Conservation (phyloP, 2,797 vertebrate species). For the Peromyscus aztecus region DNA sequence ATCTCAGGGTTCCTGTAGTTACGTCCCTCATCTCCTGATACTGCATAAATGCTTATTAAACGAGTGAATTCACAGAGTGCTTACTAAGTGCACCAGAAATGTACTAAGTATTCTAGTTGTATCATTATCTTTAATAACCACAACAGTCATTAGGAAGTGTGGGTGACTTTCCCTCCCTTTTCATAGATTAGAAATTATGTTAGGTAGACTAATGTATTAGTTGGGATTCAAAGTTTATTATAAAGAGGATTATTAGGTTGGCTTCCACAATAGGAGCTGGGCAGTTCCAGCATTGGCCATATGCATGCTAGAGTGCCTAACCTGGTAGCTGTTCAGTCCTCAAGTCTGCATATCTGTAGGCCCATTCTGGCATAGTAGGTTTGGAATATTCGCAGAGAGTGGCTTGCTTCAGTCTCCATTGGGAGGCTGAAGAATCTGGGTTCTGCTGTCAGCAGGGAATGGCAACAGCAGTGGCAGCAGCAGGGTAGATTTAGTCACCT, state of each 20-base stretch:
- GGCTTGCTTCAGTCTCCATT: neutral
- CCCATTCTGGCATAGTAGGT: neutral
- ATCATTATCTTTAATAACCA: slow-evolving; percentile 13
- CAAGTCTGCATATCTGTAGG: neutral
- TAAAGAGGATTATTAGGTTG: neutral
- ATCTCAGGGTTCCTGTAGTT: slow-evolving; percentile 43
- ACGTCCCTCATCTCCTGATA: slow-evolving; percentile 17
- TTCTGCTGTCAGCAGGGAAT: neutral
- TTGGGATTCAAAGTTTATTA: neutral
- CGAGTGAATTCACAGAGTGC: slow-evolving; percentile 23
- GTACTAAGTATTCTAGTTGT: slow-evolving; percentile 4
- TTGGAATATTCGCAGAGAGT: neutral
- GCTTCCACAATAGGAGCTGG: neutral
- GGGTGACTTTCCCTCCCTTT: neutral
- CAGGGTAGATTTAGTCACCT: neutral
- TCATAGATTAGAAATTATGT: slow-evolving; percentile 38
- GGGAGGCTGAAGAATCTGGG: neutral
- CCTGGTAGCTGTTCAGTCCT: neutral
- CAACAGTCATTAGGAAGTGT: neutral
- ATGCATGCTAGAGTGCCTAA: neutral
- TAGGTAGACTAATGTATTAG: neutral
- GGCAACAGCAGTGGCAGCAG: neutral
- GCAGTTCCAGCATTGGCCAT: neutral
- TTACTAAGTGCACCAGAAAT: slow-evolving; percentile 38
- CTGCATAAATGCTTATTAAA: slow-evolving; percentile 27